Conservation (phyloP, 1,140 invertebrate genomes). For the Dufourea novaeangliae region DNA sequence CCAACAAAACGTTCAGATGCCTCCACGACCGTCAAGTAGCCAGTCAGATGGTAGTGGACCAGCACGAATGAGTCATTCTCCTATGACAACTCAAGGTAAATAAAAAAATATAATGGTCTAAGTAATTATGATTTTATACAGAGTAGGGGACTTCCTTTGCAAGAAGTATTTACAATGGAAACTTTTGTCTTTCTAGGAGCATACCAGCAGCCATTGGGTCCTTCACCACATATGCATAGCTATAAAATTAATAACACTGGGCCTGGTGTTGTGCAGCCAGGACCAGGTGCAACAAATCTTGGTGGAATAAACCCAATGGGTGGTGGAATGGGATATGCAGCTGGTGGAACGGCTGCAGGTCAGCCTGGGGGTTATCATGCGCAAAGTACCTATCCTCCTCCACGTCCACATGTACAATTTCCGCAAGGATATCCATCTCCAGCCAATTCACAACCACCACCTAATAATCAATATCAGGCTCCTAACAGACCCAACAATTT, state of each 20-base stretch:
- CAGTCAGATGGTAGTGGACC: conserved; percentile 91
- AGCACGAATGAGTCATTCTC: conserved; percentile 88
- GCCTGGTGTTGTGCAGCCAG: conserved; percentile 76
- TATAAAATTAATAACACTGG: conserved; percentile 83
- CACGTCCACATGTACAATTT: conserved; percentile 79
- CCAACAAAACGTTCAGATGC: conserved; percentile 95
- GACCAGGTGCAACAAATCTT: conserved; percentile 73
- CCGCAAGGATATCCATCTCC: conserved; percentile 78
- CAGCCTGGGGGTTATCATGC: conserved; percentile 79
- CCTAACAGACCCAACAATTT: conserved; percentile 77
- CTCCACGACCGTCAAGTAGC: conserved; percentile 94
- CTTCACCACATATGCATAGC: conserved; percentile 84
- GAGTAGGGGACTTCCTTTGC: background rate
- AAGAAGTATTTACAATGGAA: background rate
- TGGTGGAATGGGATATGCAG: conserved; percentile 77
- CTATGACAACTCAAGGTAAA: conserved; percentile 87
- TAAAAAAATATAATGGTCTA: conserved; percentile 15
- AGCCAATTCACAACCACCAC: conserved; percentile 77
- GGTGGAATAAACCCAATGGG: conserved; percentile 78
- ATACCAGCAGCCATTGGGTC: conserved; percentile 85
- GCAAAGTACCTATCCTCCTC: conserved; percentile 78
- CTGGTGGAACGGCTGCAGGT: conserved; percentile 75
- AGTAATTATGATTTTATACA: background rate
- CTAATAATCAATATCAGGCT: conserved; percentile 80
- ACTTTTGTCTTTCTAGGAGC: conserved; percentile 73